Percentiles rank a stretch among this genome's conserved stretches.
Evolutionary conservation across 2,797 vertebrate species (phyloP).

Genomic region (Sylvia borin): DNA sequence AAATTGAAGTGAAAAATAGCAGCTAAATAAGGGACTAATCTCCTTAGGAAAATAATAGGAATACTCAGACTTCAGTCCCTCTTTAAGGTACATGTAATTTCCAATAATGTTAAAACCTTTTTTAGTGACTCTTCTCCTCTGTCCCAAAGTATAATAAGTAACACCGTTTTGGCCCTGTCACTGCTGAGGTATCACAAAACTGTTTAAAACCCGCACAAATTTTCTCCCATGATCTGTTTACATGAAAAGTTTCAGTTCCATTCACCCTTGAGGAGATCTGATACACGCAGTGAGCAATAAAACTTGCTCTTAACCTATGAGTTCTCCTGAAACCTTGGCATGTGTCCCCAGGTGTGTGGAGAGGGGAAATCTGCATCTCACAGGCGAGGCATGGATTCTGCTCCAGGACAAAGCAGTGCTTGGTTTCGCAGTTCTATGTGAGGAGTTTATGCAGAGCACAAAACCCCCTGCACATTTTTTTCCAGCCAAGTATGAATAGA

Average conservation of each 20-base stretch:
- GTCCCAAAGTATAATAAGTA: neutral
- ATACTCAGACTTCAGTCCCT: neutral
- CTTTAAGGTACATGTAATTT: neutral
- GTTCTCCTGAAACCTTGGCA: neutral
- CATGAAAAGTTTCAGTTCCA: neutral
- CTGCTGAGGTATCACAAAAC: neutral
- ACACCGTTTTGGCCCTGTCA: fast-evolving
- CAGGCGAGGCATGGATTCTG: fast-evolving
- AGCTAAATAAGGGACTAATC: neutral
- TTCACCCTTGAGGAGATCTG: fast-evolving
- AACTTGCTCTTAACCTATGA: neutral
- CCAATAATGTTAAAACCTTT: neutral
- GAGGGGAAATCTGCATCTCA: neutral
- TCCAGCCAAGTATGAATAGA: neutral
- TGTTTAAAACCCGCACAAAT: neutral
- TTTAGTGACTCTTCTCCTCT: neutral
- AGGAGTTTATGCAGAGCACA: neutral
- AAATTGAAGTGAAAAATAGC: neutral
- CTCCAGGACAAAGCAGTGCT: neutral
- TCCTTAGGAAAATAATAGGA: neutral
- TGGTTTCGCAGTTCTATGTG: neutral
- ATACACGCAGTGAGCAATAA: fast-evolving
- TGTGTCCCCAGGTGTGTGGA: neutral
- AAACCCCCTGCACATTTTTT: neutral
- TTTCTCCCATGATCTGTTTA: neutral